Evolutionary conservation across 2,888 invertebrate species (phyloP).

Genomic region (Agyllia agylla): DNA sequence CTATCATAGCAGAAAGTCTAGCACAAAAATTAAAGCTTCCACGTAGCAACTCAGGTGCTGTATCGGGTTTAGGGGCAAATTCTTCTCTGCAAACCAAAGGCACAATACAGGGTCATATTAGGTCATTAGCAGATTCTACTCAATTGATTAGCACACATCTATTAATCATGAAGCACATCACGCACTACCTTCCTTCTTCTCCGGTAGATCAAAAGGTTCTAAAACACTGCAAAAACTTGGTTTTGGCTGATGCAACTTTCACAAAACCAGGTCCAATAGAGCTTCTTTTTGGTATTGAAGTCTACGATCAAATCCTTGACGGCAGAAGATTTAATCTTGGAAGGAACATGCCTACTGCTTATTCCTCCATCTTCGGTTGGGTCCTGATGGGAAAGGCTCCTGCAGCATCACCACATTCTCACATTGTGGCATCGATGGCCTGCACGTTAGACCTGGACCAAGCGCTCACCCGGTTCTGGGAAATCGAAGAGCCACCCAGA

Average conservation of each 20-base stretch:
- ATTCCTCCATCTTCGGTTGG: conserved; percentile 16
- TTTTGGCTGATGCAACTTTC: conserved; percentile 1
- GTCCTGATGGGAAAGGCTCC: conserved; percentile 14
- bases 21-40: conserved; percentile 1
- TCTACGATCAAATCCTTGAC: conserved; percentile 14
- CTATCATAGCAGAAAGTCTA: background rate
- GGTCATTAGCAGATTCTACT: background rate
- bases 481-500: conserved; percentile 1
- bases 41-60: background rate
- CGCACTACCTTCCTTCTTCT: conserved; percentile 1
- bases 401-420: conserved; percentile 4
- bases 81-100: background rate
- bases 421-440: conserved; percentile 2
- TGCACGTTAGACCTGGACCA: background rate
- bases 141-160: background rate
- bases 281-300: conserved; percentile 8
- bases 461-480: conserved; percentile 10
- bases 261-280: background rate
- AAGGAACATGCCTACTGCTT: conserved; percentile 1
- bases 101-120: background rate
- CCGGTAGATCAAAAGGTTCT: background rate
- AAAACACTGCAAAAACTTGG: background rate
- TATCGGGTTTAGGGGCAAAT: background rate
- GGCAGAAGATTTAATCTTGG: conserved; percentile 1
- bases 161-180: background rate